These are phyloP conservation scores for Trogon melanurus DNA, from an alignment of 2,113 vertebrate species.

Conservation along the genomic window DNA sequence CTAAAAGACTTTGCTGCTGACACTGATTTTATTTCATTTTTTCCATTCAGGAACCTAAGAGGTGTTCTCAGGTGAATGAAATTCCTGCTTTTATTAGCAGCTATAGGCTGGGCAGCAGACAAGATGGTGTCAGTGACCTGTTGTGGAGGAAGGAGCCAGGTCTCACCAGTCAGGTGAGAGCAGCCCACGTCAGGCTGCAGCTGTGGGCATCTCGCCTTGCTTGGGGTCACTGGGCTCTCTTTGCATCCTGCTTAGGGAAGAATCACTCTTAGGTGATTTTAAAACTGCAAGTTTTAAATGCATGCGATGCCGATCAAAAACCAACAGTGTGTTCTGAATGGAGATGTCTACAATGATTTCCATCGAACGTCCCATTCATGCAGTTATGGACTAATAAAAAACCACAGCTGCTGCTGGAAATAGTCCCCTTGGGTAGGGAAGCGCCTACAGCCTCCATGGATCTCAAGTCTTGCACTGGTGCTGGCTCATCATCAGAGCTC, in stretches of 20 bases:
- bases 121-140: accelerated
- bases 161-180: neutral
- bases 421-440: neutral
- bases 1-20: neutral
- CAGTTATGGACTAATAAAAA: neutral
- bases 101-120: neutral
- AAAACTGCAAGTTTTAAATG: neutral
- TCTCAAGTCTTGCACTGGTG: neutral
- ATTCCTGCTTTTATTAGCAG: neutral
- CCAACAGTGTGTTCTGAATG: neutral
- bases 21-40: neutral
- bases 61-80: neutral
- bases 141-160: neutral
- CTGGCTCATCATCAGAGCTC: neutral
- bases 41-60: neutral
- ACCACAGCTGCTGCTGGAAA: neutral
- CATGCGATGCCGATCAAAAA: neutral
- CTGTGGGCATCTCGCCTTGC: neutral
- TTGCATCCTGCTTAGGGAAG: accelerated
- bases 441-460: accelerated
- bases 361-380: neutral
- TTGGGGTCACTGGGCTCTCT: neutral
- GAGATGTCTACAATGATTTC: neutral
- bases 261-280: neutral
- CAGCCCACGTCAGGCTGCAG: neutral